Evolutionary conservation across 2,797 vertebrate genomes (phyloP), one percentile per base, ranked within the genome.

Genomic region (Erethizon dorsatum): DNA sequence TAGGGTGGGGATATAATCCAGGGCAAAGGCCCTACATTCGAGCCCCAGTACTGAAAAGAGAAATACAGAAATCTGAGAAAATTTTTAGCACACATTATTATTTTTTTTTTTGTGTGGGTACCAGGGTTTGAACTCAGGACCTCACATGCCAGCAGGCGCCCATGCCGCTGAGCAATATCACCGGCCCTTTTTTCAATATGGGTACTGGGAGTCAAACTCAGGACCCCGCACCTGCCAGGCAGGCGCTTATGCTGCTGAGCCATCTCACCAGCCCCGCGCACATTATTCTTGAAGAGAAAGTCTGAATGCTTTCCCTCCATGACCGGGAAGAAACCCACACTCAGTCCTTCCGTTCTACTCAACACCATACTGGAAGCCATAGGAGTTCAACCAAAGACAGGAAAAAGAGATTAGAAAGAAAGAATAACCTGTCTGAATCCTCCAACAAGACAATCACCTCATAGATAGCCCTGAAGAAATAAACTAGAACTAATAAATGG

Each of bases 381-480:
- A 57, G 90, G 15, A 59, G n/a, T 45, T 2, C 52, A 59, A 24
- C 59, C 5, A 67, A 56, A 90, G 41, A 37, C 33, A 41, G 86
- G 33, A 45, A 91, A 88, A 85, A 86, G 33, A 95, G 69, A 92
- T 2, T 33, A 47, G 17, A 54, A 90, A 82, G 18, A 20, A 91
- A 91, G 13, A 41, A 57, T 41, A 67, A 71, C 59, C 20, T 61
- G 10, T 67, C 57, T 77, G 71, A 45, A 65, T 80, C 69, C 50
- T 86, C 75, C 80, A 26, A 59, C 28, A 84, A 75, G 31, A 15
- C 15, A 77, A 71, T 77, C 57, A n/a, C 22, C 37, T 52, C 2
- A 3, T 41, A 84, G 41, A 82, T 75, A 89, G 57, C 61, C 31
- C 82, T 88, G 47, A 59, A 78, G 52, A 83, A 71, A 87, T 28